Percentiles rank a stretch among this genome's conserved stretches.
Evolutionary conservation across 2,797 vertebrate species (phyloP).

Genomic region (Smutsia temminckii): DNA sequence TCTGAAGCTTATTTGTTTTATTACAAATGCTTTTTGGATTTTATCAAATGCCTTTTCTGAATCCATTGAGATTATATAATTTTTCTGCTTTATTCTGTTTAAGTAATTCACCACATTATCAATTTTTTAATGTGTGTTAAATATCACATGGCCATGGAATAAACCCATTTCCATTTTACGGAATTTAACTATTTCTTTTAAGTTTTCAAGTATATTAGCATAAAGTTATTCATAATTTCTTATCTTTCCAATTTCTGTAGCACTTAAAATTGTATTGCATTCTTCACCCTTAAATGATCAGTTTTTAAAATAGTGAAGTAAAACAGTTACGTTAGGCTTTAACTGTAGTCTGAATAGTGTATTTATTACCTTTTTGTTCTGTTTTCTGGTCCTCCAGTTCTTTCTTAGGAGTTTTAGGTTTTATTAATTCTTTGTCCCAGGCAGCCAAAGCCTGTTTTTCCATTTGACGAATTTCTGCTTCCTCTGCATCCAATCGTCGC

Average conservation of each 20-base stretch:
- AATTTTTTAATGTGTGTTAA: conserved; percentile 10
- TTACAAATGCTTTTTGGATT: conserved; percentile 10
- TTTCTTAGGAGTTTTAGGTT: conserved; percentile 83
- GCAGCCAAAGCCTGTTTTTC: conserved; percentile 94
- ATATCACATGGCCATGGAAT: not conserved
- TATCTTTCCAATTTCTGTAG: not conserved
- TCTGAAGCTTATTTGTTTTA: conserved; percentile 21
- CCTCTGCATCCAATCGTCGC: conserved; percentile 93
- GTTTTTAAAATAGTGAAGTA: not conserved
- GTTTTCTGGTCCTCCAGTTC: conserved; percentile 84
- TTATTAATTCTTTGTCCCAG: conserved; percentile 90
- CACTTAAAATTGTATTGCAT: not conserved
- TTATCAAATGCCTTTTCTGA: conserved; percentile 41
- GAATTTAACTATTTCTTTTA: conserved; percentile 19
- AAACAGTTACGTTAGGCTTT: not conserved
- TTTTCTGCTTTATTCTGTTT: conserved; percentile 29
- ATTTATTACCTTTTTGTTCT: conserved; percentile 85
- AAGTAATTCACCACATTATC: not conserved
- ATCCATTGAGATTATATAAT: not conserved
- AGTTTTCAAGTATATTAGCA: conserved; percentile 17
- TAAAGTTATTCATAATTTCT: conserved; percentile 16
- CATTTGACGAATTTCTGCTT: conserved; percentile 93
- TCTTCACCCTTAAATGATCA: not conserved
- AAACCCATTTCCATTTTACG: not conserved
- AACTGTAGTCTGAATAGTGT: not conserved